Evolutionary conservation across 1,140 invertebrate species (phyloP).

Genomic region (Ips typographus): DNA sequence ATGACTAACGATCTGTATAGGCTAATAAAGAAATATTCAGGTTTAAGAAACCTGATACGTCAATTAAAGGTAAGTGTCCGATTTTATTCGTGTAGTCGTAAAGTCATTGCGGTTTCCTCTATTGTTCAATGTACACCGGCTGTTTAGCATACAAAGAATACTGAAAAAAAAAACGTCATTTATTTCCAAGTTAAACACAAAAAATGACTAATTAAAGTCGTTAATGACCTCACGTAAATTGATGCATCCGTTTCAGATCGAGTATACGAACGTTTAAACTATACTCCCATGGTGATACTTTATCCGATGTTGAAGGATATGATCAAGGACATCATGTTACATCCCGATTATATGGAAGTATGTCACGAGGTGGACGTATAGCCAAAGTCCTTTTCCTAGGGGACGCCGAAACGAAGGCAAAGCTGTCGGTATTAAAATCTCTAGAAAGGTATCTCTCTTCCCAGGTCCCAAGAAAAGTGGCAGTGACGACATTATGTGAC

Average conservation of each 20-base stretch:
- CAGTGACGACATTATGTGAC: too few species aligned
- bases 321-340: constrained; percentile 92
- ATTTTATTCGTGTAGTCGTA: background rate
- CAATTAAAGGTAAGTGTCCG: constrained; percentile 72
- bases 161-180: background rate
- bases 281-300: constrained; percentile 88
- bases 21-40: constrained; percentile 87
- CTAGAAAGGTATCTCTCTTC: too few species aligned
- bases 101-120: background rate
- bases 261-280: constrained; percentile 87
- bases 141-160: background rate
- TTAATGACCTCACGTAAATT: too few species aligned
- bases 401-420: constrained; percentile 34
- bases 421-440: constrained; percentile 31
- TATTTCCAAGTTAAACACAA: background rate
- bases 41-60: constrained; percentile 82
- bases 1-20: constrained; percentile 92
- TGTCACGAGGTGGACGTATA: constrained; percentile 82
- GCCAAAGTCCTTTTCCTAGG: constrained; percentile 51
- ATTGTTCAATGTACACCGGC: background rate
- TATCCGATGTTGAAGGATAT: constrained; percentile 94
- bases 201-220: too few species aligned
- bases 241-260: constrained; percentile 62
- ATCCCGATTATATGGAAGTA: constrained; percentile 94
- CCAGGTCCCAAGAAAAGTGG: too few species aligned